Conservation (phyloP, 2,113 vertebrate species). For the Tachysurus fulvidraco region DNA sequence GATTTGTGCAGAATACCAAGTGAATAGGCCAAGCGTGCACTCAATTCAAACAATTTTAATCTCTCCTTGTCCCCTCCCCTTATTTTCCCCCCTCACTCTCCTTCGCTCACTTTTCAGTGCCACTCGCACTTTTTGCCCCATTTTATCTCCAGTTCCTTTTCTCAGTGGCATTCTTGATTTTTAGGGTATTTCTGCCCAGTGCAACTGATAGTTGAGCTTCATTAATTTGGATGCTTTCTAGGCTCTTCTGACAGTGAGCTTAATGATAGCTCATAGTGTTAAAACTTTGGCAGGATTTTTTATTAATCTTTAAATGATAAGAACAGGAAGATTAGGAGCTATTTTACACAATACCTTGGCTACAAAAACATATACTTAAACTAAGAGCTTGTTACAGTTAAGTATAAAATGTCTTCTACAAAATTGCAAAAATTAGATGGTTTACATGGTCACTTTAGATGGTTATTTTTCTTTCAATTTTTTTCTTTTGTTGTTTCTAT, state of each 20-base stretch:
- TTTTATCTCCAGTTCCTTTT: constrained; percentile 68
- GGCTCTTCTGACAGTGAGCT: constrained; percentile 69
- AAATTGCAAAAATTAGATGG: too few relatives aligned
- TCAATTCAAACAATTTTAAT: constrained; percentile 83
- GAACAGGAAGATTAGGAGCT: not conserved
- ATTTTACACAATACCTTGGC: not conserved
- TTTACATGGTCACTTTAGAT: not conserved
- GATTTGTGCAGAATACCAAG: constrained; percentile 80
- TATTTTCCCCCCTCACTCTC: constrained; percentile 17
- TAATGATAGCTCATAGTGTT: constrained; percentile 67
- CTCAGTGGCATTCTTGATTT: constrained; percentile 72
- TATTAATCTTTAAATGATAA: constrained; percentile 46
- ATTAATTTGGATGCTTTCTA: constrained; percentile 71
- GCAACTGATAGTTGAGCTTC: constrained; percentile 76
- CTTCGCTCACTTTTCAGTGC: constrained; percentile 61
- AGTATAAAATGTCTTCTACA: not conserved
- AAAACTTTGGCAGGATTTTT: constrained; percentile 48
- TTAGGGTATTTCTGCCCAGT: constrained; percentile 75
- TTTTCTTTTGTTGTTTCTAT: not conserved
- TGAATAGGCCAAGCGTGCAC: constrained; percentile 77
- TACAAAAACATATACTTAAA: not conserved
- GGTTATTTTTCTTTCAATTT: not conserved
- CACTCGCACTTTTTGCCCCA: constrained; percentile 60
- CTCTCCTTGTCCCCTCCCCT: constrained; percentile 66
- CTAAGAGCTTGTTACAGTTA: not conserved